A percentile compares a stretch with the other conserved stretches of the same genome.
Conservation (phyloP, 2,888 invertebrate genomes). For the Sesamia inferens region DNA sequence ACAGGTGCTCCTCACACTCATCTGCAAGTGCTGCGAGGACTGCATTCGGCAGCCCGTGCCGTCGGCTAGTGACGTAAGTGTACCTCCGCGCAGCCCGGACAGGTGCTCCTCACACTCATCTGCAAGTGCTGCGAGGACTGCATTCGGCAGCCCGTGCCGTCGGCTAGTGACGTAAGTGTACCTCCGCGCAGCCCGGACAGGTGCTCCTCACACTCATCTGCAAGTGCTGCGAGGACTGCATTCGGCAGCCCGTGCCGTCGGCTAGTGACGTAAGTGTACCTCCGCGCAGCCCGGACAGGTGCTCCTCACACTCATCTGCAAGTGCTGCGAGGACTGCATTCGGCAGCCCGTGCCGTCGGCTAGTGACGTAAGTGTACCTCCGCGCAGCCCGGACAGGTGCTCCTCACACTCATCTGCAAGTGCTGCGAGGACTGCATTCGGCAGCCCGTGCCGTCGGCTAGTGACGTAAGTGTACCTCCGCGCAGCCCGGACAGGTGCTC, state of each 20-base stretch:
- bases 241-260: slow-evolving; percentile 95
- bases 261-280: slow-evolving; percentile 92
- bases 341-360: slow-evolving; percentile 95
- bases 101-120: slow-evolving; percentile 95
- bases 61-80: slow-evolving; percentile 93
- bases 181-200: slow-evolving; percentile 90
- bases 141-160: slow-evolving; percentile 94
- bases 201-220: slow-evolving; percentile 95
- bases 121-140: slow-evolving; percentile 97
- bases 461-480: slow-evolving; percentile 91
- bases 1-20: slow-evolving; percentile 94
- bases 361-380: slow-evolving; percentile 91
- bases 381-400: slow-evolving; percentile 92
- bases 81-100: slow-evolving; percentile 88
- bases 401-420: slow-evolving; percentile 95
- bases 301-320: slow-evolving; percentile 95
- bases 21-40: slow-evolving; percentile 97
- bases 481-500: slow-evolving; percentile 93
- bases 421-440: slow-evolving; percentile 97
- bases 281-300: slow-evolving; percentile 92
- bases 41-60: slow-evolving; percentile 95
- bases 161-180: slow-evolving; percentile 93
- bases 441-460: slow-evolving; percentile 94
- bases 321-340: slow-evolving; percentile 97
- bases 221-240: slow-evolving; percentile 97